Percentiles rank a stretch among this genome's conserved stretches.
These are phyloP conservation scores for Myopa tessellatipennis DNA, from an alignment of 2,888 invertebrate species.

Conservation along the genomic window DNA sequence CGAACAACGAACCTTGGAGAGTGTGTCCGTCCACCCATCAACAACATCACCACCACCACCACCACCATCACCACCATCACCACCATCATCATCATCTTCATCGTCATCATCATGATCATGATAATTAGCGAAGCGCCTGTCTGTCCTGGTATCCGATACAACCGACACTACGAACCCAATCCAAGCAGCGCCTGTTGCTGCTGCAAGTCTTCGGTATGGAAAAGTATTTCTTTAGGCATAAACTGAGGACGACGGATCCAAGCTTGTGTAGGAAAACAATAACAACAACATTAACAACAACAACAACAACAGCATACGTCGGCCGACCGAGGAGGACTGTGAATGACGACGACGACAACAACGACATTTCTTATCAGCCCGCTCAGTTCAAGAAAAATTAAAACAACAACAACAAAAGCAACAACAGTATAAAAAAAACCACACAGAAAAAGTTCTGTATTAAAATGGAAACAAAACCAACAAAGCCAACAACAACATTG, in stretches of 20 bases:
- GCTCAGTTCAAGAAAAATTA: conserved; percentile 37
- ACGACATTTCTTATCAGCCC: conserved; percentile 45
- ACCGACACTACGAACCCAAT: background rate
- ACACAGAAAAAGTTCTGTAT: too few relatives aligned
- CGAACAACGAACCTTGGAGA: conserved; percentile 47
- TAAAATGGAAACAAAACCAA: conserved; percentile 14
- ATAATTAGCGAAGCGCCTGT: background rate
- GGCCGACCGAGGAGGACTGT: too few relatives aligned
- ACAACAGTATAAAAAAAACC: conserved; percentile 39
- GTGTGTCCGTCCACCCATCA: background rate
- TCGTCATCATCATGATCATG: background rate
- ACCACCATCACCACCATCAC: background rate
- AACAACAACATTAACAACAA: conserved; percentile 21
- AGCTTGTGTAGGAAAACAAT: conserved; percentile 22
- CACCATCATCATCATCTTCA: background rate
- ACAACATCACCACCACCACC: background rate
- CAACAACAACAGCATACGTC: conserved; percentile 43
- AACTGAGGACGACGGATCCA: background rate
- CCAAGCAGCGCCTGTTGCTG: background rate
- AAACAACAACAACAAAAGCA: conserved; percentile 35
- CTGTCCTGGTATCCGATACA: background rate
- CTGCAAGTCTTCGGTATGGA: conserved; percentile 17
- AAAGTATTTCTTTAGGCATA: background rate
- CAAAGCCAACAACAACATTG: conserved; percentile 34
- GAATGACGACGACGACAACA: conserved; percentile 33